A percentile compares a stretch with the other conserved stretches of the same genome.
Evolutionary conservation across 1,140 invertebrate genomes (phyloP).

Genomic region (Drosophila melanica): DNA sequence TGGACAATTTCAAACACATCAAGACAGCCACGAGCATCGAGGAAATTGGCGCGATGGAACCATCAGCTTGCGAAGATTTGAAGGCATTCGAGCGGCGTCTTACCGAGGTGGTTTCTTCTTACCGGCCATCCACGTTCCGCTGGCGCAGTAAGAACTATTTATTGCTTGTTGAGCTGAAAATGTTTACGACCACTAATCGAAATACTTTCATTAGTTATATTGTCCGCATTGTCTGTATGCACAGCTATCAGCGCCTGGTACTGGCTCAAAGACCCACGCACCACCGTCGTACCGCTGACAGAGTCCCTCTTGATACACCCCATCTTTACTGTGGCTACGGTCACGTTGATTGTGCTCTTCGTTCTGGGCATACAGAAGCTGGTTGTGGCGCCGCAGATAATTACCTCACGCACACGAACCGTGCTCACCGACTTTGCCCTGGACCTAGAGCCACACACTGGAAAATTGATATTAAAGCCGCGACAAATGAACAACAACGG

Average conservation of each 20-base stretch:
- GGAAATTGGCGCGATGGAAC: slow-evolving; percentile 77
- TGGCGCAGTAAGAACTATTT: slow-evolving; percentile 92
- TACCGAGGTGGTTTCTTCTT: slow-evolving; percentile 97
- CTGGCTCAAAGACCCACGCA: slow-evolving; percentile 96
- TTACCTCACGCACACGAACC: slow-evolving; percentile 93
- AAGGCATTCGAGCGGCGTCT: slow-evolving; percentile 98
- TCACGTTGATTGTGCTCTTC: slow-evolving; percentile 93
- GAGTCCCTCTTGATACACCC: slow-evolving; percentile 97
- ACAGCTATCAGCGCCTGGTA: slow-evolving; percentile 96
- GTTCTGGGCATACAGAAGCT: slow-evolving; percentile 96
- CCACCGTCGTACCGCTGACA: slow-evolving; percentile 92
- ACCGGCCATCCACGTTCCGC: slow-evolving; percentile 94
- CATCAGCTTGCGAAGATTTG: slow-evolving; percentile 88
- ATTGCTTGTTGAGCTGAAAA: not conserved
- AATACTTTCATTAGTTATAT: slow-evolving; percentile 87
- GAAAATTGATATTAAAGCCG: slow-evolving; percentile 94
- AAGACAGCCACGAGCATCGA: slow-evolving; percentile 75
- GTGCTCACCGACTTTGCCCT: slow-evolving; percentile 93
- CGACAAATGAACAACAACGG: slow-evolving; percentile 86
- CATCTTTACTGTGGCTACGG: slow-evolving; percentile 96
- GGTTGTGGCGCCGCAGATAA: slow-evolving; percentile 98
- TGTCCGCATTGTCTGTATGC: slow-evolving; percentile 93
- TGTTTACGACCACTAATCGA: slow-evolving; percentile 4
- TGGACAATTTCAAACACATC: slow-evolving; percentile 69
- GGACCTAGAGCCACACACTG: slow-evolving; percentile 98